Evolutionary conservation across 2,888 invertebrate genomes (phyloP).

Genomic region (Drosophila parthenogenetica): DNA sequence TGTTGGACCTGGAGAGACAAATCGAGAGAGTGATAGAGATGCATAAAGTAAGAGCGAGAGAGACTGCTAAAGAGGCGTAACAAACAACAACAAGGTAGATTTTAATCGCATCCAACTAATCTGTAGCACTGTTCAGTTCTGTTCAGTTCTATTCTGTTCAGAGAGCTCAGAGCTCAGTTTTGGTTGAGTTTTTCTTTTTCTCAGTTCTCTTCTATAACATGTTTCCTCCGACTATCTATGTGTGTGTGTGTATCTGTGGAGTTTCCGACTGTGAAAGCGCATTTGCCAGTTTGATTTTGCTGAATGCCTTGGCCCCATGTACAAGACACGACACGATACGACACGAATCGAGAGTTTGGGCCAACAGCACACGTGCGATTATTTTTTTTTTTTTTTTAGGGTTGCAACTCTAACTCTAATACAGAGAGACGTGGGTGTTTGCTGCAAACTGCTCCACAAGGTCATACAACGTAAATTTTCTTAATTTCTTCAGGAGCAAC

Average conservation of each 20-base stretch:
- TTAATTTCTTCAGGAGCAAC: background rate
- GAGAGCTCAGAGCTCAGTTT: conserved; percentile 21
- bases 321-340: conserved; percentile 38
- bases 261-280: conserved; percentile 45
- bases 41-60: conserved; percentile 9
- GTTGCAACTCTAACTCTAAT: conserved; percentile 16
- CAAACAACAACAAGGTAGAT: conserved; percentile 76
- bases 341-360: conserved; percentile 41
- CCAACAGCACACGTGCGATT: conserved; percentile 65
- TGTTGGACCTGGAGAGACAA: conserved; percentile 52
- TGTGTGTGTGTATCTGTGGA: conserved; percentile 20
- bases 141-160: conserved; percentile 29
- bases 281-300: conserved; percentile 53
- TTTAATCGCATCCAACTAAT: conserved; percentile 75
- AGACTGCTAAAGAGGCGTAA: conserved; percentile 52
- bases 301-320: conserved; percentile 48
- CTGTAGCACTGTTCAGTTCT: conserved; percentile 66
- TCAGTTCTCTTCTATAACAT: conserved; percentile 39
- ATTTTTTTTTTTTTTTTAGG: conserved; percentile 23
- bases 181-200: conserved; percentile 37
- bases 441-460: conserved; percentile 19
- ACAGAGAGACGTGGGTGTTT: conserved; percentile 4
- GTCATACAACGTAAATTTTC: conserved; percentile 27
- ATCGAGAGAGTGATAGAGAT: conserved; percentile 2
- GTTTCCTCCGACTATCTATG: conserved; percentile 15